Evolutionary conservation across 1,140 invertebrate genomes (phyloP).

Genomic region (Pachypsylla venusta): DNA sequence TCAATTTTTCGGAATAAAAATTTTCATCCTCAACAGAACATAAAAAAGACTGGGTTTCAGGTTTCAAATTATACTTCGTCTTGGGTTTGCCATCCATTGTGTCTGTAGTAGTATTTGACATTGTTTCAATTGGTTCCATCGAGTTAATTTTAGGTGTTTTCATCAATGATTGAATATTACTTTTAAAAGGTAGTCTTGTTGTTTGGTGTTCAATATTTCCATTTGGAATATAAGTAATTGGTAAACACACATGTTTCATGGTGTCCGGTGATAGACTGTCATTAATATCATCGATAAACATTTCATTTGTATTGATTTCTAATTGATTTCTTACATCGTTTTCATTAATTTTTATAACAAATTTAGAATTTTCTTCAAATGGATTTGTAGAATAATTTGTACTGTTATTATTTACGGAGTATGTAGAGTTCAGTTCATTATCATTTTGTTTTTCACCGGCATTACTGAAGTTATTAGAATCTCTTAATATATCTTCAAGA

Average conservation of each 20-base stretch:
- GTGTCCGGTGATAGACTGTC: not conserved
- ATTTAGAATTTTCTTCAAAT: not conserved
- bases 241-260: conserved; percentile 5
- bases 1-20: not conserved
- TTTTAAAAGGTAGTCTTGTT: too few relatives aligned
- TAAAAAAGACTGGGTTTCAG: not conserved
- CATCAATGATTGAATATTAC: too few relatives aligned
- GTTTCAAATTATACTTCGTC: too few relatives aligned
- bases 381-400: not conserved
- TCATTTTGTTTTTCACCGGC: too few relatives aligned
- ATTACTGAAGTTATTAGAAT: too few relatives aligned
- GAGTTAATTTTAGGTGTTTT: too few relatives aligned
- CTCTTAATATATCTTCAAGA: too few relatives aligned
- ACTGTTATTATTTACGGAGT: not conserved
- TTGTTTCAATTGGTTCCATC: too few relatives aligned
- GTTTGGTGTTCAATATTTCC: too few relatives aligned
- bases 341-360: not conserved
- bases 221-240: not conserved
- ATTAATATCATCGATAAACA: not conserved
- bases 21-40: not conserved
- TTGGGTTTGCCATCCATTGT: too few relatives aligned
- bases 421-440: not conserved
- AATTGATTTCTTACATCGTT: not conserved
- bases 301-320: not conserved
- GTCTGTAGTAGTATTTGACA: too few relatives aligned